A percentile compares a stretch with the other conserved stretches of the same genome.
Conservation (phyloP, 2,888 invertebrate genomes). For the Eupithecia centaureata region DNA sequence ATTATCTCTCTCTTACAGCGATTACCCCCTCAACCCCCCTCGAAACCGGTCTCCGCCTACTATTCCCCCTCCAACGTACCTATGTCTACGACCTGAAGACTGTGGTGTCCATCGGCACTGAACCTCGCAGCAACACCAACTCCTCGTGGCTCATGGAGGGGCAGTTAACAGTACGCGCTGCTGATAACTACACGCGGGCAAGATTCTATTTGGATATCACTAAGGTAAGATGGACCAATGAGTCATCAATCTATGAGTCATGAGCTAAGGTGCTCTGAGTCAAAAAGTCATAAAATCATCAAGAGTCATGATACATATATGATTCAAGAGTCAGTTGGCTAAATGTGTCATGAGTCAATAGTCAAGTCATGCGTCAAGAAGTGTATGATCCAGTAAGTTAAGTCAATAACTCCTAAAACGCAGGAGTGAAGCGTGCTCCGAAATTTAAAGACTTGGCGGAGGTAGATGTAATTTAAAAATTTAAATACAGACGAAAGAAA, state of each 20-base stretch:
- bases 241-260: neutral
- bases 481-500: no score
- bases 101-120: slow-evolving; percentile 63
- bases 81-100: slow-evolving; percentile 66
- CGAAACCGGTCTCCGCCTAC: slow-evolving; percentile 55
- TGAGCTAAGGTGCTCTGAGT: neutral
- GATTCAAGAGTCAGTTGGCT: no score
- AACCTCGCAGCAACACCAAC: slow-evolving; percentile 55
- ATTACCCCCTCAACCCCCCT: slow-evolving; percentile 37
- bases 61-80: slow-evolving; percentile 64
- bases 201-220: slow-evolving; percentile 60
- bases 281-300: neutral
- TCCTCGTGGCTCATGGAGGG: slow-evolving; percentile 71
- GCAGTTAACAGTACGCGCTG: slow-evolving; percentile 56
- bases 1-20: slow-evolving; percentile 49
- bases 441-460: no score
- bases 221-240: slow-evolving; percentile 57
- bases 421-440: no score
- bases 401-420: no score
- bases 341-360: no score
- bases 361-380: no score
- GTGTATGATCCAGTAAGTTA: no score
- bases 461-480: no score
- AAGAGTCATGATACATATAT: neutral
- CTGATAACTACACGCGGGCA: slow-evolving; percentile 65